phyloP scores from a whole-genome alignment of 2,888 invertebrate genomes.

The Andrena bucephala region DNA sequence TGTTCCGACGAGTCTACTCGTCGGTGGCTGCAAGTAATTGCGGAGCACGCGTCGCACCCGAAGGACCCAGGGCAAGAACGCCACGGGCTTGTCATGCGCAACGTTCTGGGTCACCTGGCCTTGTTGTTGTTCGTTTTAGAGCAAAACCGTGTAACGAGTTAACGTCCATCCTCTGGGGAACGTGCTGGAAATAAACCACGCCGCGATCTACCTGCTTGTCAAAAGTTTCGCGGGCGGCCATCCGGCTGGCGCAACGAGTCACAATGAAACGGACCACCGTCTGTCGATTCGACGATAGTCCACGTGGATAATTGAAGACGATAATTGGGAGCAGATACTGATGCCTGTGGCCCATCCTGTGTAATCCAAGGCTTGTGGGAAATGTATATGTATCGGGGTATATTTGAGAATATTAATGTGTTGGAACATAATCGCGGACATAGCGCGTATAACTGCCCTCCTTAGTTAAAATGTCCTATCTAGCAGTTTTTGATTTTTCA shows the following conservation, averaged over 20 bases:
- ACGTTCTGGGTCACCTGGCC: constrained; percentile 24
- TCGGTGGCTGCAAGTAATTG: constrained; percentile 49
- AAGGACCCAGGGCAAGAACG: constrained; percentile 38
- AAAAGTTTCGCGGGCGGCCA: constrained; percentile 49
- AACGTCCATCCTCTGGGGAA: constrained; percentile 55
- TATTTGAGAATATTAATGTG: no score
- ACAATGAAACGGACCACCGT: constrained; percentile 1
- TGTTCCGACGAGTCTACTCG: constrained; percentile 36
- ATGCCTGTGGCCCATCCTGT: no score
- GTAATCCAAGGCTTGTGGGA: no score
- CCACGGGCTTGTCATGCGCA: constrained; percentile 41
- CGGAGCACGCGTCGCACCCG: constrained; percentile 28
- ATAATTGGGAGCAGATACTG: no score
- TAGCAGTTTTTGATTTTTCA: no score
- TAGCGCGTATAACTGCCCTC: no score
- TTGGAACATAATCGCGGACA: no score
- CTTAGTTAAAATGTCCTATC: no score
- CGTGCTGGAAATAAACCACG: constrained; percentile 42
- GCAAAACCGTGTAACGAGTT: constrained; percentile 69
- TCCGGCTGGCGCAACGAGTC: constrained; percentile 5
- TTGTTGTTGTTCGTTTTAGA: constrained; percentile 60
- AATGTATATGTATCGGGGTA: no score
- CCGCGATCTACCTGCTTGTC: constrained; percentile 53
- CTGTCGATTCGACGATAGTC: constrained; percentile 33
- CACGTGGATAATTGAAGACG: background rate